phyloP scores from a whole-genome alignment of 2,113 vertebrate species.

The Mola mola region DNA sequence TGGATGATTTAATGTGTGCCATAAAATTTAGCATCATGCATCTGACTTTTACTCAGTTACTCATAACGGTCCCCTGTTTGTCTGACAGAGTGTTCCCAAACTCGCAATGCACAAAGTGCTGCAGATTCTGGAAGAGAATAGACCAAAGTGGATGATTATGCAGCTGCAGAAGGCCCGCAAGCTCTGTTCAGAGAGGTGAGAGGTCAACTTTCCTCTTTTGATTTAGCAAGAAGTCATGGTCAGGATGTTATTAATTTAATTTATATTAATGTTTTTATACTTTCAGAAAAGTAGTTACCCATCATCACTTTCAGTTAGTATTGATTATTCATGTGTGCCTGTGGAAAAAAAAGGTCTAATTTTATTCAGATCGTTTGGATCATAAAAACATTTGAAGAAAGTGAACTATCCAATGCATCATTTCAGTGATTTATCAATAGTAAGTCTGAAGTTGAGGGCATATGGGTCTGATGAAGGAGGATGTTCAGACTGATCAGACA shows the following conservation, averaged over 20 bases:
- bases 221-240: constrained; percentile 36
- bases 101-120: constrained; percentile 87
- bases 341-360: constrained; percentile 13
- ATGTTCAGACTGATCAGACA: constrained; percentile 47
- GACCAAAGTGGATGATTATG: constrained; percentile 89
- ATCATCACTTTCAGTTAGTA: constrained; percentile 18
- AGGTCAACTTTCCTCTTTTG: constrained; percentile 9
- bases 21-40: neutral
- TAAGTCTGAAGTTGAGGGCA: constrained; percentile 23
- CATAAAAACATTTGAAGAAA: constrained; percentile 32
- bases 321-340: constrained; percentile 33
- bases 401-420: constrained; percentile 26
- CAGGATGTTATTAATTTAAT: constrained; percentile 21
- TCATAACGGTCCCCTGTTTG: neutral
- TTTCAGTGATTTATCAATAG: constrained; percentile 47
- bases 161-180: constrained; percentile 90
- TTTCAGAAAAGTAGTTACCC: constrained; percentile 7
- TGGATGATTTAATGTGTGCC: constrained; percentile 1
- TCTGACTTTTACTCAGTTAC: constrained; percentile 10
- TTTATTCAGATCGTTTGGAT: constrained; percentile 25
- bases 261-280: constrained; percentile 22
- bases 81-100: constrained; percentile 80
- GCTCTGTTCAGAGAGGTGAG: constrained; percentile 89
- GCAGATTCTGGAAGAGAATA: constrained; percentile 87
- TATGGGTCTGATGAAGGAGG: constrained; percentile 31